phyloP scores from a whole-genome alignment of 2,888 invertebrate genomes.

The Brachypalpus laphriformis region DNA sequence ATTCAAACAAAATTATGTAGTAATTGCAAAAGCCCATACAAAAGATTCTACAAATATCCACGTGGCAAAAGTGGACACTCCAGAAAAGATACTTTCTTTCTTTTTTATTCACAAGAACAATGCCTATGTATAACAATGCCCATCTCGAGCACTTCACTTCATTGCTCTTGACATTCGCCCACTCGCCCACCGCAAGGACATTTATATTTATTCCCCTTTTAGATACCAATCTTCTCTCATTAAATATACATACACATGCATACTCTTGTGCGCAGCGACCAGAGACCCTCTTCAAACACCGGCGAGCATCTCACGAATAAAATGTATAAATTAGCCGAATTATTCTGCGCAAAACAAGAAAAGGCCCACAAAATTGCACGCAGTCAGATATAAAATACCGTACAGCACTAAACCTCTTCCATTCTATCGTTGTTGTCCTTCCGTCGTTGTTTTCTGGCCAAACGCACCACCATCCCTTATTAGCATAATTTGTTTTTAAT shows the following conservation, averaged over 20 bases:
- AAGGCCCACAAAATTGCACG: conserved; percentile 41
- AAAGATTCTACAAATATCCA: neutral
- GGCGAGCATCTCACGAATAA: conserved; percentile 27
- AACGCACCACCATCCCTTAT: conserved; percentile 59
- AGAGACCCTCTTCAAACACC: conserved; percentile 38
- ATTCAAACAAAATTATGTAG: neutral
- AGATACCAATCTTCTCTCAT: conserved; percentile 52
- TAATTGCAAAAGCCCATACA: neutral
- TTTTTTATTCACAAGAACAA: conserved; percentile 8
- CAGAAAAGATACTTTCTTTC: neutral
- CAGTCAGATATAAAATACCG: too few relatives aligned
- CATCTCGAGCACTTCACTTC: conserved; percentile 31
- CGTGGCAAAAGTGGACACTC: neutral
- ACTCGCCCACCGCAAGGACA: conserved; percentile 6
- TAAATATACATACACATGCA: conserved; percentile 46
- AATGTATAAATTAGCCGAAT: conserved; percentile 66
- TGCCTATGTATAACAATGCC: conserved; percentile 10
- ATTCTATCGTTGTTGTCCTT: neutral
- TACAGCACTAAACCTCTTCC: conserved; percentile 1
- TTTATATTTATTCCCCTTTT: conserved; percentile 27
- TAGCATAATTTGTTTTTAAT: conserved; percentile 72
- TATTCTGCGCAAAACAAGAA: conserved; percentile 46
- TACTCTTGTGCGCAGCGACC: neutral
- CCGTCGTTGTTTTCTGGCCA: conserved; percentile 25
- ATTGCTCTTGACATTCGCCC: conserved; percentile 19